Percentiles rank a stretch among this genome's conserved stretches.
Evolutionary conservation across 2,797 vertebrate genomes (phyloP).

Genomic region (Esox lucius): DNA sequence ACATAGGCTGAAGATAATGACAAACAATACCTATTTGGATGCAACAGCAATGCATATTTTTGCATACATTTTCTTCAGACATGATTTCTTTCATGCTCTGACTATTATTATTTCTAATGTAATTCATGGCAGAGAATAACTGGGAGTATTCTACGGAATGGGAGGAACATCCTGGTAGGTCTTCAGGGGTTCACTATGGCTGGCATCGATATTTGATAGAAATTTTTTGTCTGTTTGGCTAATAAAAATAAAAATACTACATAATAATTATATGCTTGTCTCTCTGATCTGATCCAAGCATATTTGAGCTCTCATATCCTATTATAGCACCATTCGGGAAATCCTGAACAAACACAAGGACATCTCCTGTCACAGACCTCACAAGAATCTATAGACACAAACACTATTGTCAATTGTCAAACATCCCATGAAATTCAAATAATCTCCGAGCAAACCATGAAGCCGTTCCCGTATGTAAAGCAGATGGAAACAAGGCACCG

Average conservation of each 20-base stretch:
- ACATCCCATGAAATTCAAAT: slow-evolving; percentile 70
- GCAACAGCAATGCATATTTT: neutral
- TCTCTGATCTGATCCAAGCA: slow-evolving; percentile 49
- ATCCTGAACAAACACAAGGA: slow-evolving; percentile 63
- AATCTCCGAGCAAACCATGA: slow-evolving; percentile 55
- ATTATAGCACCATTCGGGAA: slow-evolving; percentile 23
- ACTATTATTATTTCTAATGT: neutral
- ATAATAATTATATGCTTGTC: slow-evolving; percentile 51
- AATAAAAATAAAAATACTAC: slow-evolving; percentile 29
- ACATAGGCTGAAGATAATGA: neutral
- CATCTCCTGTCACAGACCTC: slow-evolving; percentile 43
- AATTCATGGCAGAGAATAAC: neutral
- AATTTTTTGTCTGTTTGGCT: neutral
- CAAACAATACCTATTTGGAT: slow-evolving; percentile 3
- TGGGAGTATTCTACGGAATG: neutral
- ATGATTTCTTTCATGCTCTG: neutral
- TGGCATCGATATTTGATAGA: neutral
- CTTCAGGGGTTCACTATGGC: neutral
- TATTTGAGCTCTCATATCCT: slow-evolving; percentile 43
- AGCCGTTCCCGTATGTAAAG: slow-evolving; percentile 63
- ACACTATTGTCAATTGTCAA: slow-evolving; percentile 69
- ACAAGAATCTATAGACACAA: slow-evolving; percentile 53
- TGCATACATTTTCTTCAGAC: neutral
- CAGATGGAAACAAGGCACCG: slow-evolving; percentile 53
- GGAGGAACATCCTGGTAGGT: neutral